These are phyloP conservation scores for Nemotelus nigrinus DNA, from an alignment of 2,888 invertebrate species.

Conservation along the genomic window DNA sequence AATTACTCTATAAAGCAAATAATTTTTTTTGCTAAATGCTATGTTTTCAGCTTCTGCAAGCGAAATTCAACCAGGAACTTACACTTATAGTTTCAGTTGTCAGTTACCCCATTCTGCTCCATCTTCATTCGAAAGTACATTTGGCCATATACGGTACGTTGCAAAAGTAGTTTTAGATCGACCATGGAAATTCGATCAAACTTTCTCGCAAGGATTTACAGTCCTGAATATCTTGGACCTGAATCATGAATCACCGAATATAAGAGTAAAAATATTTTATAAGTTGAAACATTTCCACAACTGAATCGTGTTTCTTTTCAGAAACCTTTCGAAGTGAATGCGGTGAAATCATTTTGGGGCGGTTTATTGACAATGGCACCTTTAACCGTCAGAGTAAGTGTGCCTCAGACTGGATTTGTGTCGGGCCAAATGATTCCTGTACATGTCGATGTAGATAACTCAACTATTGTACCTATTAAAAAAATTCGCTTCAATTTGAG, in stretches of 20 bases:
- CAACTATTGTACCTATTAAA: background rate
- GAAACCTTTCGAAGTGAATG: background rate
- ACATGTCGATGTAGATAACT: constrained; percentile 41
- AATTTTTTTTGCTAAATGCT: background rate
- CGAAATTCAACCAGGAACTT: constrained; percentile 47
- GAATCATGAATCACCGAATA: constrained; percentile 66
- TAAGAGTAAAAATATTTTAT: constrained; percentile 55
- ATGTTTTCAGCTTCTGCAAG: constrained; percentile 23
- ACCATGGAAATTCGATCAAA: constrained; percentile 63
- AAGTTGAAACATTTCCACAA: background rate
- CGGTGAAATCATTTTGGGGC: constrained; percentile 57
- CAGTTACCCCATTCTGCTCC: constrained; percentile 66
- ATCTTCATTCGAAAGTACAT: constrained; percentile 66
- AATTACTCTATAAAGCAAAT: background rate
- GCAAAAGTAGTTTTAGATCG: constrained; percentile 49
- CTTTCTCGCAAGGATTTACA: constrained; percentile 73
- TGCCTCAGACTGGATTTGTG: constrained; percentile 62
- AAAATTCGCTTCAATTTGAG: constrained; percentile 9
- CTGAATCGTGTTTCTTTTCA: background rate
- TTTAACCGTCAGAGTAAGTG: constrained; percentile 54
- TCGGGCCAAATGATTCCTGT: constrained; percentile 61
- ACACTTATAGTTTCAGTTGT: constrained; percentile 76
- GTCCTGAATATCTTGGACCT: constrained; percentile 79
- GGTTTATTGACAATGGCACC: constrained; percentile 58
- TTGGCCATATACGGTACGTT: constrained; percentile 69